Conservation (phyloP, 2,797 vertebrate genomes). For the Aselliscus stoliczkanus region DNA sequence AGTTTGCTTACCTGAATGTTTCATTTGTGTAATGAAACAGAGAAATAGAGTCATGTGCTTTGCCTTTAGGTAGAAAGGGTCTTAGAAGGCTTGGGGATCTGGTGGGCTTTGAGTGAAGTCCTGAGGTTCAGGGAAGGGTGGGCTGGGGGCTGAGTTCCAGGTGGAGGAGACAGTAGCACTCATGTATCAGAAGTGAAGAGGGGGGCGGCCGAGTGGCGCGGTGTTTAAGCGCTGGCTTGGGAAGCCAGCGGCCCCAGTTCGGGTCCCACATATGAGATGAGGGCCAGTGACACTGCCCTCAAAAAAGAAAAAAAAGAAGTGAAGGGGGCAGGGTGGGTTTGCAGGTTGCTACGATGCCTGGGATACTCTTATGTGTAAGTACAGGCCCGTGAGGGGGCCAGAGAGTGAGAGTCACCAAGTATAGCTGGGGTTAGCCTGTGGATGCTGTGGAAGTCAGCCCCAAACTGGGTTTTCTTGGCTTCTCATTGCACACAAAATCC, state of each 20-base stretch:
- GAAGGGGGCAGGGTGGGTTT: neutral
- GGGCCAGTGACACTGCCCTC: too few species aligned
- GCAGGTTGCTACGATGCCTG: accelerated
- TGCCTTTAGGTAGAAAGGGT: neutral
- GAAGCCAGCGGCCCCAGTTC: too few species aligned
- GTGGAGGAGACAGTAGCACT: neutral
- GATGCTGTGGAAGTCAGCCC: accelerated
- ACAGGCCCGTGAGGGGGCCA: too few species aligned
- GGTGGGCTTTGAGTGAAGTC: neutral
- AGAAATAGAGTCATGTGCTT: neutral
- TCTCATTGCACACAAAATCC: neutral
- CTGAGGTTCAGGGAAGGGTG: neutral
- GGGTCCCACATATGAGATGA: too few species aligned
- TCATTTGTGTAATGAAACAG: neutral
- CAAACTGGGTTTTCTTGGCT: neutral
- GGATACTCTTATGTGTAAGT: neutral
- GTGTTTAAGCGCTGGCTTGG: too few species aligned
- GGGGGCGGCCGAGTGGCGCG: too few species aligned
- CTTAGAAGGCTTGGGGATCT: neutral
- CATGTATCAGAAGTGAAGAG: neutral
- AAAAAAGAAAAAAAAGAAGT: too few species aligned
- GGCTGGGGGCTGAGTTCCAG: neutral
- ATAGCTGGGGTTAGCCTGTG: neutral
- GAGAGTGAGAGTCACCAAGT: neutral
- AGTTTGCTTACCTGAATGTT: neutral